Evolutionary conservation across 2,113 vertebrate genomes (phyloP), one percentile per base, ranked within the genome.

Genomic region (Oncorhynchus kisutch): DNA sequence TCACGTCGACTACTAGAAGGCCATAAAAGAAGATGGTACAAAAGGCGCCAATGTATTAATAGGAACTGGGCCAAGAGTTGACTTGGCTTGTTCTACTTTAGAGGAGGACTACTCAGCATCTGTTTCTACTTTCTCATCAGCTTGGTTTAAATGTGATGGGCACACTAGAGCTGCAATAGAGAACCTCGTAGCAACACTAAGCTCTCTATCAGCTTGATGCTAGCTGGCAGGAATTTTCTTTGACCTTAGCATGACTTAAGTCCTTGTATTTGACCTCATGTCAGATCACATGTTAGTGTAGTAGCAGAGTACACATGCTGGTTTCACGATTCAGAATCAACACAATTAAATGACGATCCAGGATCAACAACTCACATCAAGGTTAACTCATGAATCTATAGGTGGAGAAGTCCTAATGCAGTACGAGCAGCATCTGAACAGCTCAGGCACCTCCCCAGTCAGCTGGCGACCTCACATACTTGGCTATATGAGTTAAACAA

Each of bases 11-110:
- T 75, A 81, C 84, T 84, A 85, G 78, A 76, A 68, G 80, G 81
- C 81, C 89, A 75, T 88, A 85, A 88, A 92, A 84, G 73, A 77
- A 83, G 82, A 77, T 73, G 18, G 71, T 24, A 72, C 67, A 60
- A 7, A 54, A 20, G 20, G 39, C 48, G 59, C 69, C 70, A n/a
- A 34, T 16, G 34, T 75, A 80, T 85, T 84, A 84, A 85, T 67
- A 83, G 77, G 71, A 81, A 67, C 51, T 71, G 25, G 74, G 9
- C 68, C 65, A 67, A 54, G 29, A 66, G 65, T 20, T 65, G 60
- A 66, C 54, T 51, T 74, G 62, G 66, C 25, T 67, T 12, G 16
- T 11, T 12, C 64, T 8, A 27, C 25, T 67, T 24, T 12, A 25
- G 24, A 64, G 9, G 39, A 66, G n/a, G 51, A 54, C 16, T 18